Percentiles rank a stretch among this genome's conserved stretches.
Evolutionary conservation across 2,888 invertebrate genomes (phyloP).

Genomic region (Chloromyia formosa): DNA sequence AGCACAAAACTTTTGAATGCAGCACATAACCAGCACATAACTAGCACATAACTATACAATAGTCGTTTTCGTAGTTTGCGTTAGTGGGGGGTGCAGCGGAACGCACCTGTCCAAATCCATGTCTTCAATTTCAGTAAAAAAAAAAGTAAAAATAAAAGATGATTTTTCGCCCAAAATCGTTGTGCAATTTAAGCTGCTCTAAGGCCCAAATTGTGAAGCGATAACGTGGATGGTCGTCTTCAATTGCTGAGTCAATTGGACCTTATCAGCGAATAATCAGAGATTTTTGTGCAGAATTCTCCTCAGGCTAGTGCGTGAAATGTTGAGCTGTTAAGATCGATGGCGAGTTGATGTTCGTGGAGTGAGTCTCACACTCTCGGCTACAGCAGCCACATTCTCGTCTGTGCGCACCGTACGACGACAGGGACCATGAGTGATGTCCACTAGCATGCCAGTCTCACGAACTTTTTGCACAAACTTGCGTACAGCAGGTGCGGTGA

Average conservation of each 20-base stretch:
- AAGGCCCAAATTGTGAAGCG: constrained; percentile 31
- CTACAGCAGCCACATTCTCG: constrained; percentile 51
- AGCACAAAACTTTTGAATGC: no score
- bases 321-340: constrained; percentile 45
- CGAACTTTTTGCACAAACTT: constrained; percentile 40
- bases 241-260: no score
- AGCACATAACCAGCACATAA: no score
- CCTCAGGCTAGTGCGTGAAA: constrained; percentile 48
- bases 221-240: constrained; percentile 42
- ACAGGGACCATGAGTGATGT: constrained; percentile 44
- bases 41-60: no score
- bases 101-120: no score
- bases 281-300: constrained; percentile 52
- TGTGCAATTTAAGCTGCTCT: constrained; percentile 21
- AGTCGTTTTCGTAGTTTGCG: no score
- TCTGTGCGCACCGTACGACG: constrained; percentile 47
- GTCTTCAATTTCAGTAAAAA: no score
- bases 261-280: constrained; percentile 37
- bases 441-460: constrained; percentile 45
- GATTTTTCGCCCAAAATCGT: constrained; percentile 23
- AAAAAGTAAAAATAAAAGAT: no score
- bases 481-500: constrained; percentile 22
- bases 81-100: no score
- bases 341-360: constrained; percentile 50
- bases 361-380: constrained; percentile 51